Percentiles rank a stretch among this genome's conserved stretches.
Conservation (phyloP, 2,888 invertebrate species). For the Sialis lutaria region DNA sequence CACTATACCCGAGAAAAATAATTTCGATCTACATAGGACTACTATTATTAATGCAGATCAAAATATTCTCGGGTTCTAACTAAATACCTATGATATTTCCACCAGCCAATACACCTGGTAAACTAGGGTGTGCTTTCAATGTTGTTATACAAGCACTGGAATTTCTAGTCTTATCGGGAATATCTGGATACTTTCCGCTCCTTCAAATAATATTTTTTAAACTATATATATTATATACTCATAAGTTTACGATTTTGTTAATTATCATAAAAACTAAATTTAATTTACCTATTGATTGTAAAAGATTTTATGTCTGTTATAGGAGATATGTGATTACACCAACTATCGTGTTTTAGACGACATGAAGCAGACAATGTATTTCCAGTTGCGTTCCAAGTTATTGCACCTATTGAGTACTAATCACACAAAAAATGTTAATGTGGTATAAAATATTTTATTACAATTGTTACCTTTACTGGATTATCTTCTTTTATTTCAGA, state of each 20-base stretch:
- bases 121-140: not conserved
- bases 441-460: not conserved
- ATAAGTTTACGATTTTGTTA: slow-evolving; percentile 4
- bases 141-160: not conserved
- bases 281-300: slow-evolving; percentile 17
- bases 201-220: not conserved
- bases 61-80: no score
- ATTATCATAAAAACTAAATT: slow-evolving; percentile 3
- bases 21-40: not conserved
- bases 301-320: slow-evolving; percentile 18
- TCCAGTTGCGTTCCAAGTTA: slow-evolving; percentile 25
- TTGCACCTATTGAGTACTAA: slow-evolving; percentile 13
- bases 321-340: slow-evolving; percentile 22
- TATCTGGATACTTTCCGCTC: not conserved
- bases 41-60: not conserved
- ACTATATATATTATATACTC: slow-evolving; percentile 5
- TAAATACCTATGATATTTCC: not conserved
- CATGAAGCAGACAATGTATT: slow-evolving; percentile 21
- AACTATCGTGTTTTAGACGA: slow-evolving; percentile 21
- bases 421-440: slow-evolving; percentile 7
- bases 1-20: not conserved
- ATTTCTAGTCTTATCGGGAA: not conserved
- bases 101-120: not conserved
- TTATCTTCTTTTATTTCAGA: not conserved
- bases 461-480: not conserved